phyloP scores from a whole-genome alignment of 2,888 invertebrate genomes.

The Callyntrura guangdongensis region DNA sequence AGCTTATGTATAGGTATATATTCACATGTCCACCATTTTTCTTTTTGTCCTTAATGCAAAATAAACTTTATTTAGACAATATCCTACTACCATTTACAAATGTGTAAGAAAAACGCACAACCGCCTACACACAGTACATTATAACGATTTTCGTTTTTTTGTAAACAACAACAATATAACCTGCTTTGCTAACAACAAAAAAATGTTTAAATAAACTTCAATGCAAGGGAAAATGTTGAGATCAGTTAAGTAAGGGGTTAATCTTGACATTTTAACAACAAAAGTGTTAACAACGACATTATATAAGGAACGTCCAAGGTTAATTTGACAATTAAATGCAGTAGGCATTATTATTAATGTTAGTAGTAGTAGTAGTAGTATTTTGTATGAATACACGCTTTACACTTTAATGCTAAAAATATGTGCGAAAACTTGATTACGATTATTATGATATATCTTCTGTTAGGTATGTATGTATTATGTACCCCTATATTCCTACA shows the following conservation, averaged over 20 bases:
- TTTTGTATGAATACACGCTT: constrained; percentile 1
- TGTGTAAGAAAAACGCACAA: constrained; percentile 16
- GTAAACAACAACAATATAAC: constrained; percentile 16
- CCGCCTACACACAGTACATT: constrained; percentile 23
- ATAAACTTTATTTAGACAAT: not conserved
- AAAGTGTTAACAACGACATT: constrained; percentile 33
- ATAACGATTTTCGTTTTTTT: not conserved
- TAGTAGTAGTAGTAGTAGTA: not conserved
- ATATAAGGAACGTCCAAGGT: constrained; percentile 23
- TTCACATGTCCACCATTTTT: constrained; percentile 57
- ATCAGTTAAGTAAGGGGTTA: constrained; percentile 66
- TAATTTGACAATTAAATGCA: constrained; percentile 7
- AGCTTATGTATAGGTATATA: constrained; percentile 20
- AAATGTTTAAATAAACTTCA: constrained; percentile 32
- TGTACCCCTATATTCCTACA: constrained; percentile 31
- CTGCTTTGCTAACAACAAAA: constrained; percentile 4
- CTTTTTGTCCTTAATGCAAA: constrained; percentile 1
- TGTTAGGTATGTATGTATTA: not conserved
- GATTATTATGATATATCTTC: constrained; percentile 2
- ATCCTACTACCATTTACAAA: constrained; percentile 1
- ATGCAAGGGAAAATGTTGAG: constrained; percentile 54
- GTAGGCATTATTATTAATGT: not conserved
- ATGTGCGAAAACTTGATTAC: constrained; percentile 44
- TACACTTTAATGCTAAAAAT: constrained; percentile 28
- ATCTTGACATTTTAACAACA: constrained; percentile 58